Base-by-base conservation (phyloP, 2,797 vertebrate species). In the Hylomyscus alleni region DNA sequence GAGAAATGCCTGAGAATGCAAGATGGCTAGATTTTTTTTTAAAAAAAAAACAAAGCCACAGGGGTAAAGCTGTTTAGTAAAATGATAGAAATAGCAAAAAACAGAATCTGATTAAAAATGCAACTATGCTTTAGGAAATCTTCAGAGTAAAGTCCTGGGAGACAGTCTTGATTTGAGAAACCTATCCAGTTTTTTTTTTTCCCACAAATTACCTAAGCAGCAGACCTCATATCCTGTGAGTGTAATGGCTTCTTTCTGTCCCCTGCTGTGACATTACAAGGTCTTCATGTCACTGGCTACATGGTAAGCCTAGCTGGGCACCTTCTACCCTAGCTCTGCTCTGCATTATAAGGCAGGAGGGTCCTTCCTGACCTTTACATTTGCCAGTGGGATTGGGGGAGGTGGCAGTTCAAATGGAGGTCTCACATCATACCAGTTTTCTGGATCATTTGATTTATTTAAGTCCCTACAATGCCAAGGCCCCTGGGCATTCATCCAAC, bases 391-490 rank as follows among this genome's bases (percentile, higher is more conserved):
- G 29, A 60, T 37, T 60, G 54, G 54, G 60, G 91, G 92, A 87
- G 77, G 72, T 93, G 24, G 65, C 83, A 75, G 94, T 96, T 96
- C 93, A 96, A 95, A 54, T 69, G 86, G 62, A 95, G 93, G 86
- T 95, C 93, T 96, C 95, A 72, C 62, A 93, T 95, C 93, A 95
- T 95, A 94, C 84, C 75, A 90, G 96, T 94, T 97, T 98, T 97
- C 95, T 95, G 94, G 94, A 96, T 97, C 96, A 96, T 97, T 97
- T 98, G 96, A 97, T 98, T 98, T 97, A 97, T 98, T 96, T 95
- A 97, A 97, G 84, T 96, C 95, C 89, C 94, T 95, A 60, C 62
- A 87, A 91, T 95, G 92, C 96, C 96, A 97, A 97, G 93, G 93
- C 73, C 92, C 88, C 67, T 96, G 96, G 98, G 96, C 98, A 94